phyloP scores from a whole-genome alignment of 2,797 vertebrate genomes.

The Danio albolineatus region DNA sequence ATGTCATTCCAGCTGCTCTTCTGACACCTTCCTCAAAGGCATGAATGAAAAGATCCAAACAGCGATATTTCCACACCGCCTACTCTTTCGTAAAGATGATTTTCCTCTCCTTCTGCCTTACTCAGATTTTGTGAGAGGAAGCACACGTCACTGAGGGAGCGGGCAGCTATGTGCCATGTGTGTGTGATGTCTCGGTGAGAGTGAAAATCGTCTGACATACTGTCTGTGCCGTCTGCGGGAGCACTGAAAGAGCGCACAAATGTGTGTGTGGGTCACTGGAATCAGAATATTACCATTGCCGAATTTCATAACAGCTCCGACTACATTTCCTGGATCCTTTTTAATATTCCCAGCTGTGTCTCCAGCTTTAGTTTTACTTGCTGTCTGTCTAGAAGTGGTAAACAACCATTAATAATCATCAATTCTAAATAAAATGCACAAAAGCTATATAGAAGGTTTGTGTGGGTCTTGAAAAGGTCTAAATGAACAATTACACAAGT shows the following conservation, averaged over 20 bases:
- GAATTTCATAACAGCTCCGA: conserved; percentile 54
- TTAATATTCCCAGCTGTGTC: neutral
- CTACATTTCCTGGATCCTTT: conserved; percentile 9
- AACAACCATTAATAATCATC: no score
- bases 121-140: conserved; percentile 36
- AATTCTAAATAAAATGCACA: neutral
- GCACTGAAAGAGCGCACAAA: conserved; percentile 55
- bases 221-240: conserved; percentile 51
- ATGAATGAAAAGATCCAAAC: conserved; percentile 51
- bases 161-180: conserved; percentile 63
- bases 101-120: conserved; percentile 31
- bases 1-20: conserved; percentile 18
- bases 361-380: conserved; percentile 6
- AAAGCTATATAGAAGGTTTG: neutral
- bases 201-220: conserved; percentile 51
- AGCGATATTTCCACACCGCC: conserved; percentile 29
- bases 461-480: no score
- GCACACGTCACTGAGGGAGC: conserved; percentile 42
- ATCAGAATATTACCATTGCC: conserved; percentile 48
- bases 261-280: conserved; percentile 23
- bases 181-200: conserved; percentile 59
- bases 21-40: conserved; percentile 19
- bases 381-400: neutral
- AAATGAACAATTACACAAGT: no score
- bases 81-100: conserved; percentile 22